Base-by-base conservation (phyloP, 2,888 invertebrate species). In the Orchesella flavescens region DNA sequence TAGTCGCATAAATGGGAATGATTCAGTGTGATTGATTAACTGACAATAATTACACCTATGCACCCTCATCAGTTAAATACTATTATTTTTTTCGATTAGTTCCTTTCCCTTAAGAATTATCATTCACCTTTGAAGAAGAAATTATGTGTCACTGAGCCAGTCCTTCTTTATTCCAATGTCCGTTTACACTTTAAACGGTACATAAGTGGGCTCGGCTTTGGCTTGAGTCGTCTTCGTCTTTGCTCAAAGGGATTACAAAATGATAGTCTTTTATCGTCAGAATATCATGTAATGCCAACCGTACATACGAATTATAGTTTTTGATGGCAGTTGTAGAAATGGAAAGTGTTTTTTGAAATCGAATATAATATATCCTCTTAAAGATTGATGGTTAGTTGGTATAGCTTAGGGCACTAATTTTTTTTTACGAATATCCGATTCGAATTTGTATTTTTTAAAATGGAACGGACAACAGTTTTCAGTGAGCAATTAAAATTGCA, bases 21-120 rank as follows among this genome's bases (percentile, higher is more conserved):
- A 24, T 44, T 68, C 46, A 59, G 44, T 69, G 46, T 77, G 77
- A 77, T 77, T 77, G 77, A 77, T 77, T 77, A 77, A 61, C 77
- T 69, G 77, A 69, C 77, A 77, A 77, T 77, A 77, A 77, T 77
- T 77, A 77, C 61, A 77, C 61, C 59, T 66, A 68, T 68, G 68
- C 77, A 77, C 77, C 69, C 57, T 49, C 46, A 34, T 57, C 72
- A 34, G 72, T 72, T 57, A 72, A 72, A 72, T 57, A 57, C 57
- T 43, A 12, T 23, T 49, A 34, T 34, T 34, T 34, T n/a, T 34
- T 4, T 4, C 3, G 34, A 34, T 34, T 34, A 34, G 34, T 53
- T 69, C 49, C 49, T 69, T 44, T 24, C n/a, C 13, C 23, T 46
- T 53, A 34, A 2, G 34, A 34, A 34, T 69, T 69, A 49, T 69